A percentile compares a stretch with the other conserved stretches of the same genome.
phyloP scores from a whole-genome alignment of 2,797 vertebrate species.

The Scolopax bukidnonensis region DNA sequence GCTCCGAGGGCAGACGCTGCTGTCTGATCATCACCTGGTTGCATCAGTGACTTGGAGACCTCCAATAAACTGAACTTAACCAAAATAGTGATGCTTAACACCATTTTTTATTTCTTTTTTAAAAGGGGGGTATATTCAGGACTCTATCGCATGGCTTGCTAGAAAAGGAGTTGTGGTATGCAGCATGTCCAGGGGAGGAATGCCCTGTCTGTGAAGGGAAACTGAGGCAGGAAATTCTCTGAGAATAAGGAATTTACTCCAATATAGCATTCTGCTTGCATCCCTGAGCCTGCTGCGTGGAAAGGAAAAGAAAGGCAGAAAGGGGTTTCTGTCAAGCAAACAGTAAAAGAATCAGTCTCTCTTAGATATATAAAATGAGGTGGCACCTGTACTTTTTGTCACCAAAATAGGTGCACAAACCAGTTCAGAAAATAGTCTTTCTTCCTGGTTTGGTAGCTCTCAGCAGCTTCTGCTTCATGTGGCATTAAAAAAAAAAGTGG shows the following conservation, averaged over 20 bases:
- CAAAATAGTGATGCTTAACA: not conserved
- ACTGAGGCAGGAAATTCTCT: not conserved
- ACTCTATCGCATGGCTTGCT: not conserved
- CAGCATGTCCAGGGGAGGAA: not conserved
- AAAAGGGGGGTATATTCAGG: not conserved
- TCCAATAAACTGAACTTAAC: not conserved
- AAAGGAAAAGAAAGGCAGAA: not conserved
- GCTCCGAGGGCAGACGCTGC: not conserved
- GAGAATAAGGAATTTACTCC: not conserved
- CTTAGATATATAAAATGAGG: not conserved
- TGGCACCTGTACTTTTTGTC: not conserved
- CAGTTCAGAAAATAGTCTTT: not conserved
- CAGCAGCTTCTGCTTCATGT: not conserved
- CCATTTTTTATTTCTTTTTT: not conserved
- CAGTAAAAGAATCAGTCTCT: not conserved
- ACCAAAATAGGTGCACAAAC: not conserved
- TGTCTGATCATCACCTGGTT: too few species aligned
- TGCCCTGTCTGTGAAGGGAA: not conserved
- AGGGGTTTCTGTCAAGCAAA: fast-evolving
- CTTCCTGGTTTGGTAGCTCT: not conserved
- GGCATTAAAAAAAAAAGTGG: not conserved
- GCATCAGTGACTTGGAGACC: not conserved
- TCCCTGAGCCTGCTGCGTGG: not conserved
- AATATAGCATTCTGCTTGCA: not conserved
- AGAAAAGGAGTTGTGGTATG: not conserved